phyloP scores from a whole-genome alignment of 2,113 vertebrate genomes.

The Epinephelus moara region DNA sequence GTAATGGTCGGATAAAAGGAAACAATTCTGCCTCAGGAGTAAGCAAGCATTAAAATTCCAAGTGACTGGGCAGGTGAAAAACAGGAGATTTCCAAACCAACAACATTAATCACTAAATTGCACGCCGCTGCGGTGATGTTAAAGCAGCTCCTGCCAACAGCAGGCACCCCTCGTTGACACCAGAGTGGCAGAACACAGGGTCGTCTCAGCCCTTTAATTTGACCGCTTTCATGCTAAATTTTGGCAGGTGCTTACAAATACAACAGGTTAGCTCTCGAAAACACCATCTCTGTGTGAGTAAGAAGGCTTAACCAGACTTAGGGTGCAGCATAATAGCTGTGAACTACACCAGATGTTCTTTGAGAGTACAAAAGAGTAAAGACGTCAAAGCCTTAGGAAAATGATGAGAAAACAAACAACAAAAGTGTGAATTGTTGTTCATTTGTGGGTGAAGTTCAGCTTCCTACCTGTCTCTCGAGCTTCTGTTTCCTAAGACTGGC shows the following conservation, averaged over 20 bases:
- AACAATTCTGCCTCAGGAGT: not conserved
- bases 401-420: not conserved
- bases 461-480: constrained; percentile 93
- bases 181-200: constrained; percentile 1
- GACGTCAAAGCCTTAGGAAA: not conserved
- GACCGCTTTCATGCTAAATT: not conserved
- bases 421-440: not conserved
- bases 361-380: not conserved
- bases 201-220: not conserved
- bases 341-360: not conserved
- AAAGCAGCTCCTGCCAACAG: constrained; percentile 28
- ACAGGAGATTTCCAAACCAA: constrained; percentile 17
- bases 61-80: constrained; percentile 16
- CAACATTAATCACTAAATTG: constrained; percentile 14
- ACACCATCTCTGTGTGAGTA: not conserved
- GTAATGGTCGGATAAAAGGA: not conserved
- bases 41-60: constrained; percentile 8
- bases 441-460: not conserved
- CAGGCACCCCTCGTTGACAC: not conserved
- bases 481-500: constrained; percentile 92
- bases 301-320: not conserved
- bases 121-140: not conserved
- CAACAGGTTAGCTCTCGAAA: constrained; percentile 5
- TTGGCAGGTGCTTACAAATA: constrained; percentile 3
- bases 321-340: not conserved